Evolutionary conservation across 2,888 invertebrate genomes (phyloP).

Genomic region (Lasiommata megera): DNA sequence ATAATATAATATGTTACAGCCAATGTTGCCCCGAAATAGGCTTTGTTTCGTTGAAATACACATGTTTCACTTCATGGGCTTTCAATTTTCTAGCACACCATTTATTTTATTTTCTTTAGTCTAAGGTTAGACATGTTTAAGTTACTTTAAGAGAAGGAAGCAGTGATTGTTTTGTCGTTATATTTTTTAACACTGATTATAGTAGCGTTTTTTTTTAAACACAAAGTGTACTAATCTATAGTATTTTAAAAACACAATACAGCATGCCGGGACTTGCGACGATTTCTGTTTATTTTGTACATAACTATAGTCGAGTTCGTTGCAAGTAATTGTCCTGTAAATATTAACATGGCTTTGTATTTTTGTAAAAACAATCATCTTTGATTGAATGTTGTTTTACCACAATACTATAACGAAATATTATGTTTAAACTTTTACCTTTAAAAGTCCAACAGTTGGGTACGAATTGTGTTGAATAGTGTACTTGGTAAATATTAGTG

Average conservation of each 20-base stretch:
- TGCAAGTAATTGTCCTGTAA: constrained; percentile 24
- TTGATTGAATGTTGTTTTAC: background rate
- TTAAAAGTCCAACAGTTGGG: constrained; percentile 10
- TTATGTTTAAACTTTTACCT: background rate
- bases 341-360: constrained; percentile 29
- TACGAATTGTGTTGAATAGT: constrained; percentile 4
- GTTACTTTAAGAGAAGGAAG: background rate
- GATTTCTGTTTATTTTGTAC: constrained; percentile 23
- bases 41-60: no score
- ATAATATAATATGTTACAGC: no score
- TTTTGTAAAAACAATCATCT: constrained; percentile 26
- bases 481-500: constrained; percentile 8
- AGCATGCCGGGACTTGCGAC: background rate
- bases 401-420: background rate
- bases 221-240: background rate
- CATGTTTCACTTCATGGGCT: no score
- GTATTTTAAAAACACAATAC: background rate
- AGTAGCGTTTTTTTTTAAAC: background rate
- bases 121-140: background rate
- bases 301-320: constrained; percentile 18
- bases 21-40: background rate
- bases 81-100: no score
- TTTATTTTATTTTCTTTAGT: background rate
- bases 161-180: background rate
- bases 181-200: background rate